Base-by-base conservation (phyloP, 1,140 invertebrate genomes). In the Macrobrachium nipponense region DNA sequence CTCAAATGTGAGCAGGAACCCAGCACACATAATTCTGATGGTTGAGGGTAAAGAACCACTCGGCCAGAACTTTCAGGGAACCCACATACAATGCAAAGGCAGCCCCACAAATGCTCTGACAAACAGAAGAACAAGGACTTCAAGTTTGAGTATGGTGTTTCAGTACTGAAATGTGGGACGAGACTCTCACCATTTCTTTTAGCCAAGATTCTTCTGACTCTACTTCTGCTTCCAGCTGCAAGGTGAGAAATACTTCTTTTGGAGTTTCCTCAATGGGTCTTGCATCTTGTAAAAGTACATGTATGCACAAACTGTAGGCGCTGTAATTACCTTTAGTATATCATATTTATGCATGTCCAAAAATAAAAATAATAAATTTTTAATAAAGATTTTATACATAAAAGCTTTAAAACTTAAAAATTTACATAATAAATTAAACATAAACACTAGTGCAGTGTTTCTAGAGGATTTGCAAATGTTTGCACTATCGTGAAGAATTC, bases 141-240 rank as follows among this genome's bases (percentile, higher is more conserved):
- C 58, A 75, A 80, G 79, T n/a, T n/a, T 81, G 20, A 81, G 80
- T 27, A 81, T 72, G 36, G 80, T 81, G 27, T 61, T 75, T 75
- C 82, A 79, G 6, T 85, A 79, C 61, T 78, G 75, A 68, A 70
- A 85, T 51, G 82, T 51, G 6, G 70, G 81, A 14, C 70, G 60
- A n/a, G 20, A 75, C 61, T 75, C 27, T 59, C 0, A 83, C 23
- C 5, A 83, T 75, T 23, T 83, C 27, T 51, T 83, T 51, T 76
- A 27, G 44, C 81, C 81, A 75, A 60, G 70, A 70, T 36, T 83
- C 81, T 51, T 51, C 10, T 51, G 10, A n/a, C n/a, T n/a, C n/a
- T n/a, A n/a, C n/a, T n/a, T n/a, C n/a, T n/a, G n/a, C 44, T 51
- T 51, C 44, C 44, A 51, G 44, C 44, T 62, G 81, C n/a, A n/a